Conservation (phyloP, 2,113 vertebrate species). For the Hippocampus comes region DNA sequence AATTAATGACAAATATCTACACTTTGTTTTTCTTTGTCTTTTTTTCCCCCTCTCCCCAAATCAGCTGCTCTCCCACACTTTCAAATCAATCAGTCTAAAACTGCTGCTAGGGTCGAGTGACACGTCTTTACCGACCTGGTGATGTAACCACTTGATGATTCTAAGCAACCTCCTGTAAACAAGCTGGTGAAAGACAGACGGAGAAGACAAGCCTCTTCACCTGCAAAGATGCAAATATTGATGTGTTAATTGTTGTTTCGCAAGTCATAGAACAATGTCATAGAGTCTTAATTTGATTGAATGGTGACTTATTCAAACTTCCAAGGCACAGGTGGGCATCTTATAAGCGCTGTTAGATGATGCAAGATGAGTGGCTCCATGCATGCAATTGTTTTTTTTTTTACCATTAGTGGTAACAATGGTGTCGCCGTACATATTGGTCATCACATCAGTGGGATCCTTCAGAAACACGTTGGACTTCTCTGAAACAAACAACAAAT, state of each 20-base stretch:
- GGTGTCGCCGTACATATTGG: conserved; percentile 65
- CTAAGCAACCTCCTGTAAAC: conserved; percentile 47
- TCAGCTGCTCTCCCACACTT: background rate
- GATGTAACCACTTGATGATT: conserved; percentile 44
- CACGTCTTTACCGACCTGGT: conserved; percentile 34
- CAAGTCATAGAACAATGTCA: background rate
- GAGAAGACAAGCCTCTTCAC: conserved; percentile 62
- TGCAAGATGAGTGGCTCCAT: background rate
- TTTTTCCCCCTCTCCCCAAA: background rate
- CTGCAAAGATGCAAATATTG: conserved; percentile 31
- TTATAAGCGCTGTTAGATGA: background rate
- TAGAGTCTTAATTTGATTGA: background rate
- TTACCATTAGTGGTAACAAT: conserved; percentile 66
- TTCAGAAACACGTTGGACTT: conserved; percentile 59
- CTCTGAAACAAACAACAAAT: conserved; percentile 45
- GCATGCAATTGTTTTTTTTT: background rate
- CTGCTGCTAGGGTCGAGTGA: background rate
- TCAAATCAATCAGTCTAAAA: background rate
- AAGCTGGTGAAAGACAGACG: conserved; percentile 61
- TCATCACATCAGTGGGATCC: conserved; percentile 67
- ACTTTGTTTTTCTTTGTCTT: background rate
- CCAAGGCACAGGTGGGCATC: background rate
- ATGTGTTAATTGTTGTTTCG: background rate
- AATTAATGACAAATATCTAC: background rate
- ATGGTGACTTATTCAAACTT: background rate